Conservation (phyloP, 2,888 invertebrate species). For the Polyommatus iphigenia region DNA sequence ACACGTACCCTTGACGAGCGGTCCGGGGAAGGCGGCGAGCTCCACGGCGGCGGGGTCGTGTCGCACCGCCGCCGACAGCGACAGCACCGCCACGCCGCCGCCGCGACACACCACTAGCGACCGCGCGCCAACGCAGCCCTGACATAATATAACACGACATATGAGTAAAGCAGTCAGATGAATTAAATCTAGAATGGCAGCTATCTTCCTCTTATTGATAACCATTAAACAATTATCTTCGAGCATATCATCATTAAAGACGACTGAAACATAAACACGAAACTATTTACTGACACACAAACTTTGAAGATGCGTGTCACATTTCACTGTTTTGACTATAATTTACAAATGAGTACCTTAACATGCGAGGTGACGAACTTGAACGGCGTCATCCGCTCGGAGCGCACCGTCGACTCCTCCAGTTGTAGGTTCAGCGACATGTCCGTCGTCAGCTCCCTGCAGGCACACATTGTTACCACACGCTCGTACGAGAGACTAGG, state of each 20-base stretch:
- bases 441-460: conserved; percentile 76
- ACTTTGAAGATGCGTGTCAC: too few species aligned
- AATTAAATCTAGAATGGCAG: too few species aligned
- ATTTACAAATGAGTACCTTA: conserved; percentile 61
- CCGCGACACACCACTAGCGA: conserved; percentile 87
- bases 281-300: too few species aligned
- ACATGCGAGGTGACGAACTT: conserved; percentile 92
- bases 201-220: too few species aligned
- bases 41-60: conserved; percentile 82
- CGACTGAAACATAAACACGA: too few species aligned
- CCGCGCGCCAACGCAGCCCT: conserved; percentile 63
- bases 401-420: conserved; percentile 80
- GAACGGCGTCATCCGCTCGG: conserved; percentile 89
- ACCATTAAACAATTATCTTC: too few species aligned
- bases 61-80: conserved; percentile 86
- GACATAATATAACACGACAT: conserved; percentile 49
- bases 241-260: too few species aligned
- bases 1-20: conserved; percentile 82
- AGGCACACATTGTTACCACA: not conserved
- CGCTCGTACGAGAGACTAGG: not conserved
- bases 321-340: not conserved
- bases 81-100: conserved; percentile 38
- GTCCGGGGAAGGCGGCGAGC: conserved; percentile 89
- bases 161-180: too few species aligned
- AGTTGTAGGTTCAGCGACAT: conserved; percentile 76